A percentile compares a stretch with the other conserved stretches of the same genome.
Conservation (phyloP, 1,140 invertebrate species). For the Neodiprion lecontei region DNA sequence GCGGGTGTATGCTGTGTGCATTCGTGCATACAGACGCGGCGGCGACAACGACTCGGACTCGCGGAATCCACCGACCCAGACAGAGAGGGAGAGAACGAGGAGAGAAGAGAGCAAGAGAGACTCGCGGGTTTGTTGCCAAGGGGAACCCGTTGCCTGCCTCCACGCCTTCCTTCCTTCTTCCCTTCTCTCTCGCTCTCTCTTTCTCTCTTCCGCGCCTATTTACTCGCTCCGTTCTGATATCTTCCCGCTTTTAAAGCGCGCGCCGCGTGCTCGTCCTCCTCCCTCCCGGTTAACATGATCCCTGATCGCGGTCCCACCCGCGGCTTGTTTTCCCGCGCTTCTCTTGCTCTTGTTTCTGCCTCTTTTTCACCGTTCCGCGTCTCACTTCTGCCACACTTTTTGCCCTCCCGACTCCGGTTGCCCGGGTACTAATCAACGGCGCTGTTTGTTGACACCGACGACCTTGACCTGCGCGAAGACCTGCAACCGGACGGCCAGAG, state of each 20-base stretch:
- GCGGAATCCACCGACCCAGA: not conserved
- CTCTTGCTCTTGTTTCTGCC: not conserved
- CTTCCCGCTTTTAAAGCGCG: conserved; percentile 16
- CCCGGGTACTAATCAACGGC: not conserved
- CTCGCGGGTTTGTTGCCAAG: conserved; percentile 1
- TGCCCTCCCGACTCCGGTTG: not conserved
- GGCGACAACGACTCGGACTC: not conserved
- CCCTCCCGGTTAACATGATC: not conserved
- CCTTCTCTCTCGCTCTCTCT: conserved; percentile 14
- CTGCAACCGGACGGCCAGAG: not conserved
- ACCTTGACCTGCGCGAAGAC: conserved; percentile 4
- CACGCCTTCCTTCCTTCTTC: conserved; percentile 7
- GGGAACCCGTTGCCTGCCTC: not conserved
- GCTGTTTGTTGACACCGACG: not conserved
- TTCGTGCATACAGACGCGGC: not conserved
- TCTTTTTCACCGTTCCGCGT: not conserved
- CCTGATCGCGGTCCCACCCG: not conserved
- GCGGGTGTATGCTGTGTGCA: not conserved
- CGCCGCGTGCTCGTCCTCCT: conserved; percentile 8
- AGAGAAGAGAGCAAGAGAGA: not conserved
- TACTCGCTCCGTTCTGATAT: not conserved
- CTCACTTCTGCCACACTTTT: not conserved
- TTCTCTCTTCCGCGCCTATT: conserved; percentile 1
- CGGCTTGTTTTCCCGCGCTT: not conserved
- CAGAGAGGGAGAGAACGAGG: no score